These are phyloP conservation scores for Aromia moschata DNA, from an alignment of 2,888 invertebrate species.

Conservation along the genomic window DNA sequence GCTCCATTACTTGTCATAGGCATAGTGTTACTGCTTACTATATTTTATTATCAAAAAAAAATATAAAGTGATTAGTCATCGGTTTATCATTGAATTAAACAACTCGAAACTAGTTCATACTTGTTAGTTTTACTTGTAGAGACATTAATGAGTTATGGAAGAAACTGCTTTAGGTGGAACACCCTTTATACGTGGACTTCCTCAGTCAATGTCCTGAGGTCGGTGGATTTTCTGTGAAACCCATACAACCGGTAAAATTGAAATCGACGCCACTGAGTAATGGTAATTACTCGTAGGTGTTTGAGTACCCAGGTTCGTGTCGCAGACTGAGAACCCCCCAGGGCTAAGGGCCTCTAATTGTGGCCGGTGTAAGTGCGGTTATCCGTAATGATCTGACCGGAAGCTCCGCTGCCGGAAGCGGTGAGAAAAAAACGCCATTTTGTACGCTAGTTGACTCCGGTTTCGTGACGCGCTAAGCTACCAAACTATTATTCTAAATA, in stretches of 20 bases:
- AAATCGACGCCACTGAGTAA: slow-evolving; percentile 2
- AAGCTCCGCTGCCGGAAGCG: slow-evolving; percentile 61
- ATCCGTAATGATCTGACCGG: slow-evolving; percentile 64
- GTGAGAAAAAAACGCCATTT: slow-evolving; percentile 66
- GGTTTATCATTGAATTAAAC: too few species aligned
- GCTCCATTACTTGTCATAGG: too few species aligned
- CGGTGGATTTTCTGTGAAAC: too few species aligned
- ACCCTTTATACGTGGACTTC: neutral
- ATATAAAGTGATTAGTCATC: too few species aligned
- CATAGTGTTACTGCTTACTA: too few species aligned
- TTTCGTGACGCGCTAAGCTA: slow-evolving; percentile 60
- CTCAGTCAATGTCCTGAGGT: neutral
- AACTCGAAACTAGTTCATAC: too few species aligned
- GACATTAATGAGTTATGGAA: too few species aligned
- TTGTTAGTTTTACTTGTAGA: too few species aligned
- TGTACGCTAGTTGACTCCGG: slow-evolving; percentile 64
- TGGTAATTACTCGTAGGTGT: slow-evolving; percentile 19
- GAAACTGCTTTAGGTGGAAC: neutral
- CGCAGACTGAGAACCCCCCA: slow-evolving; percentile 31
- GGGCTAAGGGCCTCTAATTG: slow-evolving; percentile 36
- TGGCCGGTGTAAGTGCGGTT: slow-evolving; percentile 54
- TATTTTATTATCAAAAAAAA: too few species aligned
- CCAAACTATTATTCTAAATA: slow-evolving; percentile 59
- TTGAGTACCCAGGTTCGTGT: slow-evolving; percentile 29
- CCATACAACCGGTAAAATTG: neutral